Conservation (phyloP, 2,797 vertebrate genomes). For the Etheostoma perlongum region DNA sequence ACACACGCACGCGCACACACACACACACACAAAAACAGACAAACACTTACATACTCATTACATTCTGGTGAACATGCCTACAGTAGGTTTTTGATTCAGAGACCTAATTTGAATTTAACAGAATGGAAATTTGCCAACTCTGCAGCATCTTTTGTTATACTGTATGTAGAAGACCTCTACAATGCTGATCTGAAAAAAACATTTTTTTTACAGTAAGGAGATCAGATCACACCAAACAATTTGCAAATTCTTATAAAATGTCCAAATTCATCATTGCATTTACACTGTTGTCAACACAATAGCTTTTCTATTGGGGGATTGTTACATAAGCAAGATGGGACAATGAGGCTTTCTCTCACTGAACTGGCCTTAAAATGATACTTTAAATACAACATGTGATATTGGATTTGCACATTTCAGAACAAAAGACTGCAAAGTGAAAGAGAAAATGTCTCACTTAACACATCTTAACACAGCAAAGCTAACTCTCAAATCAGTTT, state of each 20-base stretch:
- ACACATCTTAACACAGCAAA: constrained; percentile 17
- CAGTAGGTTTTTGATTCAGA: constrained; percentile 36
- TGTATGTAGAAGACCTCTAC: constrained; percentile 4
- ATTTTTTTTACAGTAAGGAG: not conserved
- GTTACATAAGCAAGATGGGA: not conserved
- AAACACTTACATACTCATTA: constrained; percentile 39
- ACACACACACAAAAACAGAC: constrained; percentile 40
- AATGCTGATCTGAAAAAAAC: constrained; percentile 9
- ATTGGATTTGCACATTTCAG: constrained; percentile 11
- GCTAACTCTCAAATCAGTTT: not conserved
- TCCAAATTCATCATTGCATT: not conserved
- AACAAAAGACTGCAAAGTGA: constrained; percentile 15
- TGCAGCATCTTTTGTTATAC: constrained; percentile 41
- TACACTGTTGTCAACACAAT: not conserved
- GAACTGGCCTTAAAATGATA: constrained; percentile 19
- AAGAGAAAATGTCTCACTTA: not conserved
- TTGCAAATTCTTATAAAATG: not conserved
- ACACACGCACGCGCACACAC: constrained; percentile 19
- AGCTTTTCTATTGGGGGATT: not conserved
- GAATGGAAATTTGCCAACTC: constrained; percentile 42
- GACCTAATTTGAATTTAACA: constrained; percentile 33
- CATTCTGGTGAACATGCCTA: constrained; percentile 41
- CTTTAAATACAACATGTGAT: not conserved
- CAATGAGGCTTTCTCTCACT: not conserved
- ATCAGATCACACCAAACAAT: constrained; percentile 2